phyloP scores from a whole-genome alignment of 2,113 vertebrate genomes.

The Tautogolabrus adspersus region DNA sequence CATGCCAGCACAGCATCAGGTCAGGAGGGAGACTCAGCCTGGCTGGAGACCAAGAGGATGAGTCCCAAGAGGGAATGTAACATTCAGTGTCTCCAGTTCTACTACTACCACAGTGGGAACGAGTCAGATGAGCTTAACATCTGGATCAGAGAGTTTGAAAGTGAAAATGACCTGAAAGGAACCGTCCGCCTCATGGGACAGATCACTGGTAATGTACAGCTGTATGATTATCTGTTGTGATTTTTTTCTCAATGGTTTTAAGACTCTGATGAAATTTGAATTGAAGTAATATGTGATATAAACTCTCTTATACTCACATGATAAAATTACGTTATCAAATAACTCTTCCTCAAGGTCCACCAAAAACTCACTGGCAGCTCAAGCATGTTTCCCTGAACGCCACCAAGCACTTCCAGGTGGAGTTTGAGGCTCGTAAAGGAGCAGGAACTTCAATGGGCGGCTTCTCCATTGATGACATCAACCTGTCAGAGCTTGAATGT shows the following conservation, averaged over 20 bases:
- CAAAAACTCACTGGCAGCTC: conserved; percentile 84
- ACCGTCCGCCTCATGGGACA: conserved; percentile 68
- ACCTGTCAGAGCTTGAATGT: conserved; percentile 88
- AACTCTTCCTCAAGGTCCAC: conserved; percentile 32
- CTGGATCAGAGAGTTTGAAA: conserved; percentile 81
- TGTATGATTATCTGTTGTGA: background rate
- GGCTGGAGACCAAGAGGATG: conserved; percentile 84
- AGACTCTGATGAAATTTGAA: background rate
- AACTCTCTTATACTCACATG: background rate
- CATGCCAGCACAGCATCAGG: conserved; percentile 78
- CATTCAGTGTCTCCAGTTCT: conserved; percentile 90
- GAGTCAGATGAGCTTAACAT: conserved; percentile 80
- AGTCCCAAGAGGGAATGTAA: conserved; percentile 74
- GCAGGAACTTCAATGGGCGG: conserved; percentile 81
- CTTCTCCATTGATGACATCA: conserved; percentile 91
- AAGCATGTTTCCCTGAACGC: conserved; percentile 77
- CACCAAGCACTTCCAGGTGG: conserved; percentile 82
- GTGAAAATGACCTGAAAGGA: conserved; percentile 33
- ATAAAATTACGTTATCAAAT: background rate
- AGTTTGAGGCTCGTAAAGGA: conserved; percentile 84
- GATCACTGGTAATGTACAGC: conserved; percentile 78
- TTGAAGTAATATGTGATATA: background rate
- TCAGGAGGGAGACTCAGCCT: conserved; percentile 63
- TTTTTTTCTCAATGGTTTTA: background rate
- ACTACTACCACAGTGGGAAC: conserved; percentile 84